Percentiles rank a stretch among this genome's conserved stretches.
Evolutionary conservation across 1,140 invertebrate species (phyloP).

Genomic region (Papilio glaucus): DNA sequence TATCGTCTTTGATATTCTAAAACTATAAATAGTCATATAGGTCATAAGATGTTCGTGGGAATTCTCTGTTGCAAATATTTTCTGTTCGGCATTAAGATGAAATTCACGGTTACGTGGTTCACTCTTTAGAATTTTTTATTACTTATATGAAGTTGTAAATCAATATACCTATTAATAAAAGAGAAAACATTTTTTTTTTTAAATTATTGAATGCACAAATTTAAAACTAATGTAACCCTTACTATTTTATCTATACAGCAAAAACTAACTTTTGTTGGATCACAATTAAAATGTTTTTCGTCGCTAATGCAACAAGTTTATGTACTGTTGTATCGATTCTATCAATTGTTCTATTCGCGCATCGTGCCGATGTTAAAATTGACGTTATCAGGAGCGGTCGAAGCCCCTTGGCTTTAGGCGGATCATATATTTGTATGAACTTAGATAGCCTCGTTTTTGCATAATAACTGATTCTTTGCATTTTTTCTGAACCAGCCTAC

Average conservation of each 20-base stretch:
- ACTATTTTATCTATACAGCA: neutral
- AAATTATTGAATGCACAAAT: neutral
- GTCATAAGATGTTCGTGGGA: constrained; percentile 54
- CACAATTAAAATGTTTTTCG: neutral
- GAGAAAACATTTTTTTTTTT: too few relatives aligned
- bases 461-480: constrained; percentile 51
- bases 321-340: constrained; percentile 22
- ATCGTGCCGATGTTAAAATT: constrained; percentile 43
- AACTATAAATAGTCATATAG: constrained; percentile 60
- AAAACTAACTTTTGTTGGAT: neutral
- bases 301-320: neutral
- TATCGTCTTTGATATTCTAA: constrained; percentile 73
- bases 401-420: constrained; percentile 71
- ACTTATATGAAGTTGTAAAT: neutral
- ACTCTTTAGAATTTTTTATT: neutral
- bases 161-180: too few relatives aligned
- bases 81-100: constrained; percentile 20
- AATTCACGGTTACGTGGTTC: constrained; percentile 11
- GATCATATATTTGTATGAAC: constrained; percentile 73
- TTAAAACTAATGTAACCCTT: neutral
- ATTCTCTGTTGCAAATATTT: constrained; percentile 39
- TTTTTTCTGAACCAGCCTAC: constrained; percentile 42
- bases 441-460: constrained; percentile 68
- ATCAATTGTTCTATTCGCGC: constrained; percentile 33
- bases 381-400: constrained; percentile 71